Percentiles rank a stretch among this genome's conserved stretches.
Evolutionary conservation across 2,888 invertebrate genomes (phyloP).

Genomic region (Drosophila bunnanda): DNA sequence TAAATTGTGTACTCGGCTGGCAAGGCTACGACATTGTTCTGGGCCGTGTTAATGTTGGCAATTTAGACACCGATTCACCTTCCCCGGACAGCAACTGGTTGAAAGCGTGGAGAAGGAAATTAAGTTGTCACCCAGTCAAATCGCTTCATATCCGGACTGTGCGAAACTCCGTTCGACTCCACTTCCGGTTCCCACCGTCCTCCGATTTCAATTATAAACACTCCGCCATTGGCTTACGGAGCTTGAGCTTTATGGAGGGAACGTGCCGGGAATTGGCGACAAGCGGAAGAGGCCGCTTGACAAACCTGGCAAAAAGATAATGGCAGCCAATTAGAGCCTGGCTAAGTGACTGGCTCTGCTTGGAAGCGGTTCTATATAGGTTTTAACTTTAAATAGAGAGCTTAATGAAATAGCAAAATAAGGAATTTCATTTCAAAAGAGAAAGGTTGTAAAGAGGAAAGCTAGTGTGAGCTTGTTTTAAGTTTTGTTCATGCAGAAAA

Average conservation of each 20-base stretch:
- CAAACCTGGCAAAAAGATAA: constrained; percentile 41
- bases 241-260: constrained; percentile 55
- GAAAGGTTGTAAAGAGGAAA: too few species aligned
- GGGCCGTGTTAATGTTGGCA: constrained; percentile 22
- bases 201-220: constrained; percentile 66
- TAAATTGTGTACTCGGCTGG: constrained; percentile 10
- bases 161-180: constrained; percentile 34
- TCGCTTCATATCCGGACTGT: constrained; percentile 61
- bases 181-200: constrained; percentile 15
- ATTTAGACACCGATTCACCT: constrained; percentile 29
- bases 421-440: background rate
- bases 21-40: constrained; percentile 14
- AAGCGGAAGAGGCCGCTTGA: constrained; percentile 49
- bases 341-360: constrained; percentile 8
- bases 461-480: background rate
- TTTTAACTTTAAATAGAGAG: background rate
- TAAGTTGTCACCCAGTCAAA: constrained; percentile 71
- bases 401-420: too few species aligned
- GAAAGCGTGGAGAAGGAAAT: constrained; percentile 57
- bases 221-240: constrained; percentile 61
- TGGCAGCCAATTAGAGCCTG: constrained; percentile 24
- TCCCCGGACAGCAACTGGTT: background rate
- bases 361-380: background rate
- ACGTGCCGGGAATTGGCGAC: constrained; percentile 58
- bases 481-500: background rate